Evolutionary conservation across 2,888 invertebrate species (phyloP).

Genomic region (Zele albiditarsus): DNA sequence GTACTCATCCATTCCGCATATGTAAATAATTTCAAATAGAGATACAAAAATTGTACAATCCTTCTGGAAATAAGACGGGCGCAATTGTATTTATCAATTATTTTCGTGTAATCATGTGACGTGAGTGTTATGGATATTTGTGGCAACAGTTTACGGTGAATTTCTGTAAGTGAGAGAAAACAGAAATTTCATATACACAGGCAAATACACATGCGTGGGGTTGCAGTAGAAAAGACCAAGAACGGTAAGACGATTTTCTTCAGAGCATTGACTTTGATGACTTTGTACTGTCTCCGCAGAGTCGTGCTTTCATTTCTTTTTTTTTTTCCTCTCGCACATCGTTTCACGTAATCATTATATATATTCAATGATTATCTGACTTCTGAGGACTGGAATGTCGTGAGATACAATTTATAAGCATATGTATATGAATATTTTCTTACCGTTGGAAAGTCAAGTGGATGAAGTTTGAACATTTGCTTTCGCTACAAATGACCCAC

Average conservation of each 20-base stretch:
- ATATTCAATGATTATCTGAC: neutral
- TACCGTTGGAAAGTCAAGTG: neutral
- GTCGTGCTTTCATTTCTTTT: conserved; percentile 19
- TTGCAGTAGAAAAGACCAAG: conserved; percentile 3
- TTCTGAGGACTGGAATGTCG: neutral
- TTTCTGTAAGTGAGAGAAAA: neutral
- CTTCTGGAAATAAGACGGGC: too few relatives aligned
- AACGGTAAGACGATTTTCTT: neutral
- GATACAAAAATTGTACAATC: neutral
- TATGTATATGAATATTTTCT: neutral
- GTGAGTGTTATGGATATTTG: neutral
- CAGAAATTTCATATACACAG: neutral
- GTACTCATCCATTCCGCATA: neutral
- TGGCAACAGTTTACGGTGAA: neutral
- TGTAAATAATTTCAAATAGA: neutral
- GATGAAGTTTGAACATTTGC: conserved; percentile 2
- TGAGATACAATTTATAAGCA: neutral
- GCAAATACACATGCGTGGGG: neutral
- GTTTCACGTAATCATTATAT: neutral
- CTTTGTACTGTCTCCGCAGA: neutral
- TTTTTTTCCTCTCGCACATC: neutral
- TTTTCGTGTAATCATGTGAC: neutral
- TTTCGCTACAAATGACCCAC: conserved; percentile 36
- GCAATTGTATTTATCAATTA: conserved; percentile 1
- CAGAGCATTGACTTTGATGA: conserved; percentile 31